These are phyloP conservation scores for Sesamia inferens DNA, from an alignment of 2,888 invertebrate species.

Conservation along the genomic window DNA sequence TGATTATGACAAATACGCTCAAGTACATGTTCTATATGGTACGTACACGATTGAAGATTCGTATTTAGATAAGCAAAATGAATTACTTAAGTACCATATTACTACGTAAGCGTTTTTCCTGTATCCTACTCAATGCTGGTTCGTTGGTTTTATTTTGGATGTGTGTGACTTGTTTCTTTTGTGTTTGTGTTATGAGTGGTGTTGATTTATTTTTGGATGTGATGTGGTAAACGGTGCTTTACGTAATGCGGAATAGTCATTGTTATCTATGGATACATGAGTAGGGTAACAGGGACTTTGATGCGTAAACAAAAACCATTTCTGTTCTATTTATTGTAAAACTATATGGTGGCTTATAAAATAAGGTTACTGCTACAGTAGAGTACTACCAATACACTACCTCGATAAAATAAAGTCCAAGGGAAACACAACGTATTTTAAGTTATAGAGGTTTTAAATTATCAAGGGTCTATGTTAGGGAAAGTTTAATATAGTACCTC, in stretches of 20 bases:
- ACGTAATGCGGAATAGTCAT: not conserved
- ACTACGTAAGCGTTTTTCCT: conserved; percentile 51
- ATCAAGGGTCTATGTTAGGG: too few species aligned
- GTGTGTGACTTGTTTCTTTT: conserved; percentile 7
- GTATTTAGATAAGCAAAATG: conserved; percentile 80
- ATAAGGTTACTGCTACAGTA: too few species aligned
- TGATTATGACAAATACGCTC: conserved; percentile 82
- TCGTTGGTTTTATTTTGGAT: conserved; percentile 40
- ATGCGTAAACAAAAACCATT: not conserved
- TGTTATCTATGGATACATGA: not conserved
- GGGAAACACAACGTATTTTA: too few species aligned
- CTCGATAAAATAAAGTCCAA: too few species aligned
- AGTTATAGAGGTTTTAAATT: too few species aligned
- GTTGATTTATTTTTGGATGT: conserved; percentile 9
- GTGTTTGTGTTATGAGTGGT: not conserved
- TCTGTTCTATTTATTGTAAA: too few species aligned
- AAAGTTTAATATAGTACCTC: too few species aligned
- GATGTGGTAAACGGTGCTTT: not conserved
- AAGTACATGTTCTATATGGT: conserved; percentile 60
- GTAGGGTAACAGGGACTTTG: not conserved
- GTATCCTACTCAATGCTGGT: conserved; percentile 37
- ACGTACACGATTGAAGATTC: conserved; percentile 75
- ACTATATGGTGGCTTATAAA: too few species aligned
- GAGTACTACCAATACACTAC: too few species aligned
- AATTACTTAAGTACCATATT: conserved; percentile 65